Conservation (phyloP, 2,113 vertebrate genomes). For the Indicator indicator region DNA sequence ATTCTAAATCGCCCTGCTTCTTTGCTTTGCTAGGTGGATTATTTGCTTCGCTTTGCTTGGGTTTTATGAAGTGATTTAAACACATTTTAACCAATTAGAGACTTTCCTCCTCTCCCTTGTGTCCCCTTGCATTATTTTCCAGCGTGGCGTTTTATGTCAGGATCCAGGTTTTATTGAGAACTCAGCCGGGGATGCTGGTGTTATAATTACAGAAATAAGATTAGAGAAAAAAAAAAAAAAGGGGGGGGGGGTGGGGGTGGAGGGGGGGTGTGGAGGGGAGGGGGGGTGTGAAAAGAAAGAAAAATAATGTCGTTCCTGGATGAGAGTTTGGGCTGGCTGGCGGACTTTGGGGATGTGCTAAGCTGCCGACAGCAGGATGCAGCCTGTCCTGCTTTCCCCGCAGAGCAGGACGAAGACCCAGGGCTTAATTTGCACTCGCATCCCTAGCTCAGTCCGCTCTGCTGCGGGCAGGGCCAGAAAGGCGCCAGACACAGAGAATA, state of each 20-base stretch:
- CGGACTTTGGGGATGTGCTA: background rate
- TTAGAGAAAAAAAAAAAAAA: rapidly evolving
- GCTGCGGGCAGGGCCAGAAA: background rate
- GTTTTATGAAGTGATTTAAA: conserved; percentile 69
- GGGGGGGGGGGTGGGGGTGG: rapidly evolving
- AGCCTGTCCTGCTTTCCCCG: background rate
- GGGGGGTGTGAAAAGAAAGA: rapidly evolving
- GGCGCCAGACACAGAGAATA: background rate
- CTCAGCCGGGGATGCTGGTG: conserved; percentile 12
- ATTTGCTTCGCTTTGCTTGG: conserved; percentile 54
- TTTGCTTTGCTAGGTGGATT: conserved; percentile 62
- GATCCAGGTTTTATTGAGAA: conserved; percentile 36
- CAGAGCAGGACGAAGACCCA: rapidly evolving
- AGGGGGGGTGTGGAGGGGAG: rapidly evolving
- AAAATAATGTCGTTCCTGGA: background rate
- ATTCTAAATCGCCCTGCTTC: conserved; percentile 59
- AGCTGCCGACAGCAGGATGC: background rate
- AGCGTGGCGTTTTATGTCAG: conserved; percentile 45
- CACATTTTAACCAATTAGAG: conserved; percentile 65
- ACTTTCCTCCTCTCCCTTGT: conserved; percentile 58
- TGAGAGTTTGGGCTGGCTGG: background rate
- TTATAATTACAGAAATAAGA: conserved; percentile 55
- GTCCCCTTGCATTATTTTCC: conserved; percentile 49
- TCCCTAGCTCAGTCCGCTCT: background rate
- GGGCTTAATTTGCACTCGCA: background rate